Conservation (phyloP, 2,113 vertebrate genomes). For the Leptocoma aspasia region DNA sequence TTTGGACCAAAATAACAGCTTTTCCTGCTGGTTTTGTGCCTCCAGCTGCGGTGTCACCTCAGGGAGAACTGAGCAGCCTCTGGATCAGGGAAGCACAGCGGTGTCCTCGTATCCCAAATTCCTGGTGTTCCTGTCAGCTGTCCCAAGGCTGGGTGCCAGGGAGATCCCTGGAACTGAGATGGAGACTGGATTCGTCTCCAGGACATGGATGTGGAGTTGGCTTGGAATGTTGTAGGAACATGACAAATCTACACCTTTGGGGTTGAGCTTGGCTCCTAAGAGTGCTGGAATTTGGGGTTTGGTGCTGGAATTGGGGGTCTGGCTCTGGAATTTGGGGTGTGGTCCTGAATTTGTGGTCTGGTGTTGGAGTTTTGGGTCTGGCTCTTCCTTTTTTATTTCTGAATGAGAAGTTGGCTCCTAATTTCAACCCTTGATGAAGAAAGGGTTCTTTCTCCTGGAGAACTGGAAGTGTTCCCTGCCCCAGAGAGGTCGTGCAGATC, state of each 20-base stretch:
- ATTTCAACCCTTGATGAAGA: not conserved
- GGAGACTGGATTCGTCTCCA: not conserved
- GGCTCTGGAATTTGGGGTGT: not conserved
- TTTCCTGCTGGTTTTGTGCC: not conserved
- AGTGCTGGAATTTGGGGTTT: not conserved
- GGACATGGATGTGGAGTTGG: not conserved
- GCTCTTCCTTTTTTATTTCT: not conserved
- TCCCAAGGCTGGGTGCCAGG: not conserved
- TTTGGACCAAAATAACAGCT: not conserved
- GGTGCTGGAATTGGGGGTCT: not conserved
- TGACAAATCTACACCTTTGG: not conserved
- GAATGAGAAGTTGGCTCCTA: not conserved
- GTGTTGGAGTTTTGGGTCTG: not conserved
- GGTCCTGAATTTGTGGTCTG: not conserved
- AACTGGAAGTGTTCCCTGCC: not conserved
- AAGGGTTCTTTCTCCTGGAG: not conserved
- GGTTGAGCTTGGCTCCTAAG: not conserved
- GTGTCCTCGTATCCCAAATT: fast-evolving
- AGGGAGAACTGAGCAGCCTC: not conserved
- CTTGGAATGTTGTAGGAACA: not conserved
- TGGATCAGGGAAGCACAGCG: fast-evolving
- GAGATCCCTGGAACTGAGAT: not conserved
- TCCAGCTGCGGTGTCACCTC: not conserved
- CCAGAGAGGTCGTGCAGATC: not conserved
- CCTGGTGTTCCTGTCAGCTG: fast-evolving